These are phyloP conservation scores for Leucophenga maculata DNA, from an alignment of 2,888 invertebrate genomes.

Conservation along the genomic window DNA sequence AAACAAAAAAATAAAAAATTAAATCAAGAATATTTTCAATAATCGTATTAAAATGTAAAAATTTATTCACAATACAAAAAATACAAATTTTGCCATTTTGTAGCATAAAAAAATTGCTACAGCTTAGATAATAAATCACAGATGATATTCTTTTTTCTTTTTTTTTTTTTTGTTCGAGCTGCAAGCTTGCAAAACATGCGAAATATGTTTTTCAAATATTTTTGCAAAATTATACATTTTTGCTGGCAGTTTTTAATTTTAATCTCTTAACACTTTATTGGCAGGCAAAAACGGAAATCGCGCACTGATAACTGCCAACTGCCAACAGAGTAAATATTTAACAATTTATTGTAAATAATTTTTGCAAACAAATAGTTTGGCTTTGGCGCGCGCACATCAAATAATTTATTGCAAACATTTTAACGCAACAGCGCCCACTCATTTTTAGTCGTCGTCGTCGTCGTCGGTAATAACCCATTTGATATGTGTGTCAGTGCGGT, in stretches of 20 bases:
- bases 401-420: conserved; percentile 10
- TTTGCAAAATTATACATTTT: too few species aligned
- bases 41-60: neutral
- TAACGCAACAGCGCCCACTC: neutral
- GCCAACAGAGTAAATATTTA: neutral
- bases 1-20: neutral
- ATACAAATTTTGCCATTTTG: too few species aligned
- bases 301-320: neutral
- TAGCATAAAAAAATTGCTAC: neutral
- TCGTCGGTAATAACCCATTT: too few species aligned
- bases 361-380: too few species aligned
- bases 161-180: too few species aligned
- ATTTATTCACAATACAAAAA: neutral
- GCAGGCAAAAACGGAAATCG: too few species aligned
- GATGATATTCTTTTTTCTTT: neutral
- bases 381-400: neutral
- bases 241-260: too few species aligned
- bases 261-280: too few species aligned
- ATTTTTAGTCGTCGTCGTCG: too few species aligned
- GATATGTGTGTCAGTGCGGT: too few species aligned
- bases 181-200: too few species aligned
- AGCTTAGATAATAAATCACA: neutral
- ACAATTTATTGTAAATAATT: neutral
- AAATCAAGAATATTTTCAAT: neutral
- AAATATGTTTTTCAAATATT: too few species aligned